Evolutionary conservation across 2,888 invertebrate species (phyloP).

Genomic region (Pherbina coryleti): DNA sequence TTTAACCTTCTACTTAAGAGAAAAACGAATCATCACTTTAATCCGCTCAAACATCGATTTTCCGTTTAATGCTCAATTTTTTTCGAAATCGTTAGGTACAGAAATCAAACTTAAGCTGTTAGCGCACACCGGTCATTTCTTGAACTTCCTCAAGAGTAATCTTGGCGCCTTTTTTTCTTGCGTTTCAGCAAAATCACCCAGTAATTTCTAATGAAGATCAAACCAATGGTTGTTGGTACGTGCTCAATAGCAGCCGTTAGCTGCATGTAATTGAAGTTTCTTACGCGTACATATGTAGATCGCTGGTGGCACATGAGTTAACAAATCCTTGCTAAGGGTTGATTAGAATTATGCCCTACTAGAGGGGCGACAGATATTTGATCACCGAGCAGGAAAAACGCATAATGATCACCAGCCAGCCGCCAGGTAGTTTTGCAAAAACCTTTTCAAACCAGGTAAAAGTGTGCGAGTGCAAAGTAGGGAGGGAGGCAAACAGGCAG

Average conservation of each 20-base stretch:
- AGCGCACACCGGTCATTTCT: background rate
- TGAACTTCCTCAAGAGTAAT: background rate
- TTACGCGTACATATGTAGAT: background rate
- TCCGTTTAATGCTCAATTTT: too few species aligned
- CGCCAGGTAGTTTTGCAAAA: constrained; percentile 63
- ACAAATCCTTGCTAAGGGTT: constrained; percentile 17
- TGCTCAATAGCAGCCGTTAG: background rate
- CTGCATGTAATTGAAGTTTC: background rate
- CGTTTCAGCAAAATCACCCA: background rate
- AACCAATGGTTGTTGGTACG: background rate
- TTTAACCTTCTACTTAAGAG: too few species aligned
- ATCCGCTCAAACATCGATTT: too few species aligned
- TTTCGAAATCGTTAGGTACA: too few species aligned
- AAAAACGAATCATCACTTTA: too few species aligned
- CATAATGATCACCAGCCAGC: constrained; percentile 15
- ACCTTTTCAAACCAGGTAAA: constrained; percentile 59
- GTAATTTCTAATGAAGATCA: background rate
- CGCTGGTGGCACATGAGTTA: constrained; percentile 26
- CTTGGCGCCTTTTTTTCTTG: constrained; percentile 29
- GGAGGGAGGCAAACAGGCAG: constrained; percentile 2
- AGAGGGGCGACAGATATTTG: background rate
- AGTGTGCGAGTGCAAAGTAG: constrained; percentile 49
- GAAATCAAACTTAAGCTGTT: background rate
- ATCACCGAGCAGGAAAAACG: background rate
- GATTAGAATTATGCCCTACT: background rate